These are phyloP conservation scores for Callyntrura sp. DNA, from an alignment of 2,888 invertebrate species.

Conservation along the genomic window DNA sequence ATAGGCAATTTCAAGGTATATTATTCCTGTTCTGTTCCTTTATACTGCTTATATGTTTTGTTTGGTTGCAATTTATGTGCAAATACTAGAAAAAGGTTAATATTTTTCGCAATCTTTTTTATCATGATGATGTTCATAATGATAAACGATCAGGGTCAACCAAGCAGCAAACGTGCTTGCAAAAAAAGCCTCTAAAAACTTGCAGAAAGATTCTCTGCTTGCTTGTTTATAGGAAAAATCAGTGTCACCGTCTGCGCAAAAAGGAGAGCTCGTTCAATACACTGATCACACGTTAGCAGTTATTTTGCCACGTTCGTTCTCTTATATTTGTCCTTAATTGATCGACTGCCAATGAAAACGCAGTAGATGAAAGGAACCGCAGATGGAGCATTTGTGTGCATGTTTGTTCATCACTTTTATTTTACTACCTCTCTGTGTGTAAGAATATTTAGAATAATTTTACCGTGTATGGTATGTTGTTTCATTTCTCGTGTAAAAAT, in stretches of 20 bases:
- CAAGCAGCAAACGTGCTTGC: not conserved
- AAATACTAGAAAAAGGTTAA: constrained; percentile 31
- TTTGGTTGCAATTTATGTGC: no score
- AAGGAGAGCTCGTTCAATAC: constrained; percentile 28
- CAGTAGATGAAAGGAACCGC: no score
- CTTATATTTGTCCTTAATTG: constrained; percentile 64
- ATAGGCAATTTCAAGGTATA: not conserved
- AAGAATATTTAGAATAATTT: no score
- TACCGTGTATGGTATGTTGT: no score
- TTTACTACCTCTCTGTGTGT: not conserved
- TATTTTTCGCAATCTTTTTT: constrained; percentile 1
- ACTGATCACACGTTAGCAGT: no score
- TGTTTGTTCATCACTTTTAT: not conserved
- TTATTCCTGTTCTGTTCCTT: not conserved
- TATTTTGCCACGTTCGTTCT: constrained; percentile 55
- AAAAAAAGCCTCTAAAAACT: constrained; percentile 1
- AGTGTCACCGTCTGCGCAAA: constrained; percentile 47
- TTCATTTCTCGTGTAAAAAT: no score
- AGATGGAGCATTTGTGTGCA: no score
- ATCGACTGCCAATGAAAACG: not conserved
- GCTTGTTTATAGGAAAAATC: no score
- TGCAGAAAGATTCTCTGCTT: no score
- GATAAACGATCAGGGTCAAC: constrained; percentile 53
- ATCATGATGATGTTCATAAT: not conserved
- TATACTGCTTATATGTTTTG: no score